Base-by-base conservation (phyloP, 1,140 invertebrate species). In the Papilio dardanus region DNA sequence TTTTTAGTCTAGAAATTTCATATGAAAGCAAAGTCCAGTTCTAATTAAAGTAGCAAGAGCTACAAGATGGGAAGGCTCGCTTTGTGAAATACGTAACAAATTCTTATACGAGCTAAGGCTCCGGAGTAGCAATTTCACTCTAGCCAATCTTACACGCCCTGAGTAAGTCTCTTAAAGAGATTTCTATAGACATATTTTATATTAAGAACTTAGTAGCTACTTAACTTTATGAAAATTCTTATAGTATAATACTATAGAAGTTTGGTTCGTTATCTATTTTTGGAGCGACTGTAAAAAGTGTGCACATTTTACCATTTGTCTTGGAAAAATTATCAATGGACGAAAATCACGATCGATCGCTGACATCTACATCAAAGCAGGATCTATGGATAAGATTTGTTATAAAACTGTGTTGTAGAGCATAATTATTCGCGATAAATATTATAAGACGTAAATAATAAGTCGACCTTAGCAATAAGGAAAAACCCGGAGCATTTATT, bases 401-500 rank as follows among this genome's bases (percentile, higher is more conserved):
- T 62, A 28, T 58, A n/a, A 50, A 19, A 50, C n/a, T 21, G 16
- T 50, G 14, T 3, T 19, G 5, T 21, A 50, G 46, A n/a, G 24
- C 12, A 62, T 14, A 28, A 6, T 28, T 62, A 28, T 28, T 62
- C 1, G 5, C 12, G 24, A 62, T 28, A 62, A 62, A 62, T 62
- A 24, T 62, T 12, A 28, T 24, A 28, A 62, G 8, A 62, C 54
- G 21, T 28, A 62, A 62, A 62, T 62, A 62, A 28, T 62, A 62
- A 62, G 54, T 28, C 24, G 54, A 62, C 54, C 54, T 62, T 62
- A 28, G 19, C 24, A 62, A 62, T 28, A 4, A 10, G 54, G 54
- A 62, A 62, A 54, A 62, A 62, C 54, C 54, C 54, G 14, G 10
- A 62, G 54, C 54, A 12, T 62, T 62, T 62, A 62, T 62, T 62